phyloP scores from a whole-genome alignment of 2,797 vertebrate species.

The Crenichthys baileyi region DNA sequence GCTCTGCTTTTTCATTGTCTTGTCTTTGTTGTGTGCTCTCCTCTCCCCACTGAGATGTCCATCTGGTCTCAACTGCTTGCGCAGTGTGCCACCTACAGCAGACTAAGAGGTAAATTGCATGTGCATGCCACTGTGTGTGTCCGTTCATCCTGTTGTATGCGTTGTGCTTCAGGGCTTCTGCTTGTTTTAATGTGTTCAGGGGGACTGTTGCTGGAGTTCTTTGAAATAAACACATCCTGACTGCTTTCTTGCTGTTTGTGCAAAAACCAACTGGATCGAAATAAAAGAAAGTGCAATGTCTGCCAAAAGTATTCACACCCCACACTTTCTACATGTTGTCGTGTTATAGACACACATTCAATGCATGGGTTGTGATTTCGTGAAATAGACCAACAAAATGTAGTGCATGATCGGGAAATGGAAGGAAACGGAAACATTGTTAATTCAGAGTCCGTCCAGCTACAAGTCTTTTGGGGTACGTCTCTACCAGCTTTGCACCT shows the following conservation, averaged over 20 bases:
- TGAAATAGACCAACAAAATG: not conserved
- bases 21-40: constrained; percentile 61
- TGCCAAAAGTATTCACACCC: not conserved
- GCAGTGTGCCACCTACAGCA: constrained; percentile 77
- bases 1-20: constrained; percentile 70
- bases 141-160: constrained; percentile 48
- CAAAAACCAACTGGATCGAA: constrained; percentile 15
- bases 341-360: not conserved
- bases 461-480: too few species aligned
- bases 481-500: not conserved
- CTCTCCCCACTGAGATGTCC: constrained; percentile 75
- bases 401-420: not conserved
- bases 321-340: not conserved
- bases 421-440: not conserved
- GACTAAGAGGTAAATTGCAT: constrained; percentile 71
- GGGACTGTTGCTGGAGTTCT: constrained; percentile 19
- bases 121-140: constrained; percentile 40
- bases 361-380: not conserved
- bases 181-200: constrained; percentile 23
- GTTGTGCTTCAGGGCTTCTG: constrained; percentile 45
- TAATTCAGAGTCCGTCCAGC: not conserved
- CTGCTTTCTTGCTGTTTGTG: not conserved
- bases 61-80: constrained; percentile 79
- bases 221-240: not conserved
- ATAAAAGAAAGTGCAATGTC: not conserved